Evolutionary conservation across 2,797 vertebrate species (phyloP).

Genomic region (Hipposideros larvatus): DNA sequence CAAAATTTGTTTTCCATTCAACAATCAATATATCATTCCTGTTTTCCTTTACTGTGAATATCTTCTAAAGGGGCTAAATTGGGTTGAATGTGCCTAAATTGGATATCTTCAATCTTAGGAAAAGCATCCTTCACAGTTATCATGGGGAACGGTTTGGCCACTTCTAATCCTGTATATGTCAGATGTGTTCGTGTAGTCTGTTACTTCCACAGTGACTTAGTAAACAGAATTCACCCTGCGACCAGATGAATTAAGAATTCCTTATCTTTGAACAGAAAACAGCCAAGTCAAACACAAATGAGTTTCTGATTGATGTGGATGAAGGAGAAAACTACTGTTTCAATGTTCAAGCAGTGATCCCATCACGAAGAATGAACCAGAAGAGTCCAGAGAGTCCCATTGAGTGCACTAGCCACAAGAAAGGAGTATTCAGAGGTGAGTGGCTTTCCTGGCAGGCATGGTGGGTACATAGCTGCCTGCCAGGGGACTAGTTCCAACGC

Average conservation of each 20-base stretch:
- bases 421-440: conserved; percentile 82
- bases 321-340: conserved; percentile 93
- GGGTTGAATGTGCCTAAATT: neutral
- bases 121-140: neutral
- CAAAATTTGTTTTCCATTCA: neutral
- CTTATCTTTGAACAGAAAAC: conserved; percentile 89
- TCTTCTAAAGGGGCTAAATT: neutral
- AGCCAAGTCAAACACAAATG: conserved; percentile 78
- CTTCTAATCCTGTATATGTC: neutral
- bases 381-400: conserved; percentile 88
- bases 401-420: conserved; percentile 81
- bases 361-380: conserved; percentile 87
- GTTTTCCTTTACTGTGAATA: neutral
- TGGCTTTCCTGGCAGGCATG: neutral
- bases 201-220: neutral
- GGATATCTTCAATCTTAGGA: neutral
- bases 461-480: rapidly evolving
- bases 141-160: neutral
- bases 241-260: neutral
- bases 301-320: conserved; percentile 90
- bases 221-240: neutral
- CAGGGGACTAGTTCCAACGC: neutral
- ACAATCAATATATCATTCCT: neutral
- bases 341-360: conserved; percentile 89
- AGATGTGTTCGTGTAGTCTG: neutral